Base-by-base conservation (phyloP, 2,888 invertebrate genomes). In the Capitulum mitella region DNA sequence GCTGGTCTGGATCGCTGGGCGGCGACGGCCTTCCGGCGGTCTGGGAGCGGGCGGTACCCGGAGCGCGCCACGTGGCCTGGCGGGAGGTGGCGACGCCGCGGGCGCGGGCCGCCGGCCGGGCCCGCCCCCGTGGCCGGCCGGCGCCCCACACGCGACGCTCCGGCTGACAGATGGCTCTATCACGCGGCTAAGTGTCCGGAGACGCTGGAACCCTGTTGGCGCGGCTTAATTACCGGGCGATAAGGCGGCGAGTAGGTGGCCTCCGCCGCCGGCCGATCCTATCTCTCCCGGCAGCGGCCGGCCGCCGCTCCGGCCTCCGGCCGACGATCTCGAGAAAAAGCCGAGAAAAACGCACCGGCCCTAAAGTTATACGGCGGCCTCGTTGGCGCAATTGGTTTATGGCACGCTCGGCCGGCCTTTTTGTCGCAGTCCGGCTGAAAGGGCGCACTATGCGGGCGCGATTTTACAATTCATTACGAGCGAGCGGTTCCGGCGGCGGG, bases 301-400 rank as follows among this genome's bases (percentile, higher is more conserved):
- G 34, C 37, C 34, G 19, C n/a, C n/a, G 58, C n/a, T 3, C 58
- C n/a, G n/a, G n/a, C n/a, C n/a, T 19, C 19, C 12, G 3, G 8
- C 26, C 8, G 8, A n/a, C n/a, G 6, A 19, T 8, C 12, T n/a
- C n/a, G n/a, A n/a, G n/a, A n/a, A n/a, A 64, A n/a, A n/a, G 34
- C 34, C 34, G 61, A 12, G 29, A n/a, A 64, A 64, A 64, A 64
- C 34, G 32, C 32, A 3, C 16, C 64, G 19, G 64, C 37, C 19
- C n/a, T 37, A 37, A 70, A 70, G 12, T 70, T 70, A 34, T 37
- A 37, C 37, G 37, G 64, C 34, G 3, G 22, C 22, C 75, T 75
- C 75, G 75, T 75, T 75, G 40, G 75, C 75, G 26, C 75, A 75
- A 75, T 75, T 22, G 75, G n/a, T 75, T 75, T 75, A 75, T 75